Conservation (phyloP, 2,113 vertebrate species). For the Cyanocitta stelleri region DNA sequence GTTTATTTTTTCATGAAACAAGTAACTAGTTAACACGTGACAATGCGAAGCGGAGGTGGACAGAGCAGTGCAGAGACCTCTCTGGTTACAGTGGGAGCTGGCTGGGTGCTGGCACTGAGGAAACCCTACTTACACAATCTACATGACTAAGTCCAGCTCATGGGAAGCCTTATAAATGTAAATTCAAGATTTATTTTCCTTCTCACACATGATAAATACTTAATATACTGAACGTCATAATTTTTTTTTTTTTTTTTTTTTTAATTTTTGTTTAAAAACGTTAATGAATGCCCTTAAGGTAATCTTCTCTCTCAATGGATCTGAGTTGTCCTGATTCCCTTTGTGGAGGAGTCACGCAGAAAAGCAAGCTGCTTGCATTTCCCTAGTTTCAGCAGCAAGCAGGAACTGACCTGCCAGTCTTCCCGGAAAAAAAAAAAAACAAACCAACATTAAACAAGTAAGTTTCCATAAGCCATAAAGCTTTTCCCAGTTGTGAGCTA, state of each 20-base stretch:
- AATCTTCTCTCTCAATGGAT: slow-evolving; percentile 62
- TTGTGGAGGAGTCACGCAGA: slow-evolving; percentile 43
- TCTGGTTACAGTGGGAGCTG: slow-evolving; percentile 70
- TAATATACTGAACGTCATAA: slow-evolving; percentile 68
- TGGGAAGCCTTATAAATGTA: slow-evolving; percentile 68
- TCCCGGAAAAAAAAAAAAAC: slow-evolving; percentile 21
- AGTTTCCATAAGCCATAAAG: slow-evolving; percentile 62
- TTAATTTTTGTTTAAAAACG: slow-evolving; percentile 48
- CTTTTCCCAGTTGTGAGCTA: slow-evolving; percentile 49
- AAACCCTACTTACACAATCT: slow-evolving; percentile 73
- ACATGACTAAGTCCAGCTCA: slow-evolving; percentile 65
- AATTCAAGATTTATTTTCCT: slow-evolving; percentile 68
- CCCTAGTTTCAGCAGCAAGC: slow-evolving; percentile 56
- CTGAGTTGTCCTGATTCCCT: slow-evolving; percentile 60
- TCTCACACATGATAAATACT: slow-evolving; percentile 79
- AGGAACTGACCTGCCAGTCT: slow-evolving; percentile 55
- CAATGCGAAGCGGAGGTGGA: slow-evolving; percentile 69
- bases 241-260: slow-evolving; percentile 24
- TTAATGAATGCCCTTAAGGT: slow-evolving; percentile 71
- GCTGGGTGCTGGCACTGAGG: slow-evolving; percentile 65
- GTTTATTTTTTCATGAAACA: slow-evolving; percentile 80
- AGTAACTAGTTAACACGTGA: slow-evolving; percentile 73
- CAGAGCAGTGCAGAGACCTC: slow-evolving; percentile 67
- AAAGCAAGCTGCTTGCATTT: slow-evolving; percentile 43
- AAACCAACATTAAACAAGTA: neutral